Percentiles rank a stretch among this genome's conserved stretches.
Conservation (phyloP, 1,140 invertebrate genomes). For the Trichomalopsis sarcophagae region DNA sequence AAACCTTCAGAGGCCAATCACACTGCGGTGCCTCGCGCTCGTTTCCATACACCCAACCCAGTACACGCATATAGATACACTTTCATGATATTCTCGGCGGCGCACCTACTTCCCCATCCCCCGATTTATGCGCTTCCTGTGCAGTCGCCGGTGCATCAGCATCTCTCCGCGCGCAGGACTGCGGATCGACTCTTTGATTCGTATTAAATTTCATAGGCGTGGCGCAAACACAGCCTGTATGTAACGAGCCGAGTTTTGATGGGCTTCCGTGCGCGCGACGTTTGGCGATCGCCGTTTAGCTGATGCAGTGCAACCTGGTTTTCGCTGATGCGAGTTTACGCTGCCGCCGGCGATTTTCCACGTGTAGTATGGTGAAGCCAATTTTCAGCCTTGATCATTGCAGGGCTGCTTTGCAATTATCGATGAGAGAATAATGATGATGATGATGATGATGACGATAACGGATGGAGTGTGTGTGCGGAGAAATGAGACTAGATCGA, state of each 20-base stretch:
- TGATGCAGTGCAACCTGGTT: constrained; percentile 8
- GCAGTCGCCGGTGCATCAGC: neutral
- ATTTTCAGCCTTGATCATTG: neutral
- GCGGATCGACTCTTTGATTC: constrained; percentile 48
- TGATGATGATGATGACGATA: neutral
- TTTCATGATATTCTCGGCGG: constrained; percentile 29
- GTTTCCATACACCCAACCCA: neutral
- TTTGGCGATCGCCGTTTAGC: neutral
- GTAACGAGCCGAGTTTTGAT: neutral
- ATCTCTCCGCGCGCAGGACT: neutral
- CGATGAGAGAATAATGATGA: neutral
- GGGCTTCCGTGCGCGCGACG: neutral
- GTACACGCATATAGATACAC: neutral
- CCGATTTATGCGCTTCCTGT: constrained; percentile 28
- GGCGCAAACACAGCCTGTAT: constrained; percentile 4
- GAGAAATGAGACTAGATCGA: constrained; percentile 30
- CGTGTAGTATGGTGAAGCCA: neutral
- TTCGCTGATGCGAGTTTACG: neutral
- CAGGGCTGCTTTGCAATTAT: neutral
- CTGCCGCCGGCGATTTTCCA: neutral
- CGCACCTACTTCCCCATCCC: constrained; percentile 47
- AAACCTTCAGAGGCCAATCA: constrained; percentile 25
- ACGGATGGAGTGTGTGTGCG: neutral
- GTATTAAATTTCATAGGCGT: constrained; percentile 56
- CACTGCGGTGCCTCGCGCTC: constrained; percentile 18